These are phyloP conservation scores for Schlechtendalia chinensis DNA, from an alignment of 1,140 invertebrate species.

Conservation along the genomic window DNA sequence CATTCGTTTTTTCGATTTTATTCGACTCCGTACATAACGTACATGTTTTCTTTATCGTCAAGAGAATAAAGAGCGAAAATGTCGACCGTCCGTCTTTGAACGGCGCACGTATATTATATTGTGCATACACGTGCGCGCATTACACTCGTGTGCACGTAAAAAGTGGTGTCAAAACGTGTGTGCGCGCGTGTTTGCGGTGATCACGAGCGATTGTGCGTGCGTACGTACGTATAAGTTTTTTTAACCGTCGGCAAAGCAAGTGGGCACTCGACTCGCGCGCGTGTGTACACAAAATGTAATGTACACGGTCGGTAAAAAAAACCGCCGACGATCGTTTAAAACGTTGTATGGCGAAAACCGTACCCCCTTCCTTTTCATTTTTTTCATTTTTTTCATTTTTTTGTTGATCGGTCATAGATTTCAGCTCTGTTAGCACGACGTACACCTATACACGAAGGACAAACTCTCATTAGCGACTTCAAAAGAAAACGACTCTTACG, in stretches of 20 bases:
- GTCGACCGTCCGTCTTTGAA: conserved; percentile 5
- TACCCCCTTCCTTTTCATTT: background rate
- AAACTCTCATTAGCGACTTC: conserved; percentile 48
- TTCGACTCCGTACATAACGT: background rate
- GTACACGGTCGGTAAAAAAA: background rate
- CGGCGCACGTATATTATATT: background rate
- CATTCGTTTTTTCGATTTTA: background rate
- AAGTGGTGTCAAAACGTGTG: conserved; percentile 20
- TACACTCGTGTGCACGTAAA: background rate
- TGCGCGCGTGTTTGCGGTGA: background rate
- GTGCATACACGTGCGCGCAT: background rate
- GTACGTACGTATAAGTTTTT: background rate
- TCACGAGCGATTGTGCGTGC: background rate
- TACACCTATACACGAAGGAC: too few relatives aligned
- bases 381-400: conserved; percentile 9
- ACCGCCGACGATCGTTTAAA: conserved; percentile 37
- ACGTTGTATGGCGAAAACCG: background rate
- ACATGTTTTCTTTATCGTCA: background rate
- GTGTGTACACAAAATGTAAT: background rate
- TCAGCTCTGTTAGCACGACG: background rate
- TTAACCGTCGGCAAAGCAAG: conserved; percentile 19
- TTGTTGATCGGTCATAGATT: conserved; percentile 30
- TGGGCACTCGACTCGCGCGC: conserved; percentile 14
- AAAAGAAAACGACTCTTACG: conserved; percentile 43
- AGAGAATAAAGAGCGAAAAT: too few relatives aligned